Evolutionary conservation across 2,888 invertebrate species (phyloP).

Genomic region (Cantharis rufa): DNA sequence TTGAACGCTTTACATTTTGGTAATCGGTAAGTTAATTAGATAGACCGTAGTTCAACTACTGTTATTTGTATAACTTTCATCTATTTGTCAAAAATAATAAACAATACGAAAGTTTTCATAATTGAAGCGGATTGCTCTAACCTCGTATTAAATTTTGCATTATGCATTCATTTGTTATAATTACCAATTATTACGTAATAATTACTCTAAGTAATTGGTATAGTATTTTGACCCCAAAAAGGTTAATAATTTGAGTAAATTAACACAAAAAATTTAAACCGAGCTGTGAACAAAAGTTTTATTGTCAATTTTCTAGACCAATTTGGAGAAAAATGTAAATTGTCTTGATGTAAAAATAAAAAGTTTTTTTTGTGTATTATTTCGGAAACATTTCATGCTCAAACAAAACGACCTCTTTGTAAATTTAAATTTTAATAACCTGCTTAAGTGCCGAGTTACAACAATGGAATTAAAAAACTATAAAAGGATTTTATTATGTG

Average conservation of each 20-base stretch:
- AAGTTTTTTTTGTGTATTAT: neutral
- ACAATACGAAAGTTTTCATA: neutral
- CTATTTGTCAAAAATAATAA: constrained; percentile 5
- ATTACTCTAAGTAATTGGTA: neutral
- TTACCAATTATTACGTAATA: neutral
- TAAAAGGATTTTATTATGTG: neutral
- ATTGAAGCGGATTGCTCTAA: neutral
- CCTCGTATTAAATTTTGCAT: neutral
- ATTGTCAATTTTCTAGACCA: neutral
- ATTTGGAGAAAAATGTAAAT: neutral
- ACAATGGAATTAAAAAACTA: neutral
- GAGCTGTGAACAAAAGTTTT: neutral
- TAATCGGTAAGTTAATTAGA: constrained; percentile 5
- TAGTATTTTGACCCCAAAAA: neutral
- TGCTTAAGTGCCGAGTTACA: neutral
- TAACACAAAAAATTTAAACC: neutral
- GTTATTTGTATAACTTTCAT: constrained; percentile 4
- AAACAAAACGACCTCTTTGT: neutral
- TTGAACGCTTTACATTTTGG: neutral
- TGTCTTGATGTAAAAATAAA: neutral
- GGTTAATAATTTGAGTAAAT: neutral
- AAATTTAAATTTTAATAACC: neutral
- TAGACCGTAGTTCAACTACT: neutral
- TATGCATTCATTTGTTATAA: neutral
- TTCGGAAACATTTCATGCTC: neutral